Base-by-base conservation (phyloP, 1,140 invertebrate genomes). In the Sminthurinus signatus region DNA sequence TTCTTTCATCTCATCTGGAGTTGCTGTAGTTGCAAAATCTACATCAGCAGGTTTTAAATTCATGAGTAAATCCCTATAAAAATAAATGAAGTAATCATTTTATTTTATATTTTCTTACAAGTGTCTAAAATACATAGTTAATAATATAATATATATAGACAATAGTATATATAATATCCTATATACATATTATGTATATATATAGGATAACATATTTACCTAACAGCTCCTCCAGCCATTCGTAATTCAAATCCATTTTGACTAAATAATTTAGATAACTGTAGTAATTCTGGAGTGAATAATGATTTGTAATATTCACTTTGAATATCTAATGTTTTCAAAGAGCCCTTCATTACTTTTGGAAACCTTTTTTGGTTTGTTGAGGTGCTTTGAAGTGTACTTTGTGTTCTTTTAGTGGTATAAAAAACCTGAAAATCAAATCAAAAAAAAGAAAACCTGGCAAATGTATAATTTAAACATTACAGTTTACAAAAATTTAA, bases 21-120 rank as follows among this genome's bases (percentile, higher is more conserved):
- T 99, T 4, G 96, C 97, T 39, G 87, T 89, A 10, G 96, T 97
- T 2, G 97, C 97, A 81, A 99, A 98, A 78, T 99, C 97, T 32
- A 99, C 78, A 80, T 99, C 97, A 74, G 87, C 86, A 2, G 96
- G 96, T 44, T 78, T 76, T 55, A 84, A 85, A 3, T 85, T 84
- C 82, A 89, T 85, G n/a, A 99, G 74, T n/a, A 99, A 79, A 81
- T 99, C 97, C 60, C 96, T 84, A 3, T 29, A 19, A 25, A 19
- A 19, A 48, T 10, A 48, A n/a, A 25, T 48, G 17, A 48, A 5
- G 17, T 8, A n/a, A 48, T 48, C n/a, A 10, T 42, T 42, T 10
- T 42, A 42, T 12, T 12, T 42, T 42, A n/a, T 42, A 42, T 42
- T 42, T 10, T 12, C 39, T 42, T 42, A n/a, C n/a, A 12, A n/a